phyloP scores from a whole-genome alignment of 1,140 invertebrate species.

The Ceratitis capitata region DNA sequence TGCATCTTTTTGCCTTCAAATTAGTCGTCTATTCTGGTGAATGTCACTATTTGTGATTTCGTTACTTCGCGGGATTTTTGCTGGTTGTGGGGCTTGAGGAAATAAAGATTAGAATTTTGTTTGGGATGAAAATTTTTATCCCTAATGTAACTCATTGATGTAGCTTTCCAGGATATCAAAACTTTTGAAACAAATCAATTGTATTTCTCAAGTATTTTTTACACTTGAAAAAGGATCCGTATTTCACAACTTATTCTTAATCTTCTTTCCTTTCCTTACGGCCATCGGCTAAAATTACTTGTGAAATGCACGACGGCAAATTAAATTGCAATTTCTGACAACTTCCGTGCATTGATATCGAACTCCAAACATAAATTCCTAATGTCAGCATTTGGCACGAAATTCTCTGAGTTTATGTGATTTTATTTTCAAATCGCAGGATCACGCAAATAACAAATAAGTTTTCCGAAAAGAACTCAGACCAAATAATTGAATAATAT shows the following conservation, averaged over 20 bases:
- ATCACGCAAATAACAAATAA: conserved; percentile 23
- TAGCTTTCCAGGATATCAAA: no score
- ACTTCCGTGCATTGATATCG: not conserved
- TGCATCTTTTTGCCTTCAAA: no score
- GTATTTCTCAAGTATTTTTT: not conserved
- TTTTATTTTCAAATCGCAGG: not conserved
- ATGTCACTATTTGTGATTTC: no score
- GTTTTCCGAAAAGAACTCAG: not conserved
- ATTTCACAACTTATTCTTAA: not conserved
- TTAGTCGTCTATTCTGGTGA: no score
- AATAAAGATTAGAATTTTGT: no score
- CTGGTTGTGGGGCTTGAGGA: no score
- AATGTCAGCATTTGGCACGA: not conserved
- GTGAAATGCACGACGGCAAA: not conserved
- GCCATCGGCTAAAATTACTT: not conserved
- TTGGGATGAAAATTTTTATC: no score
- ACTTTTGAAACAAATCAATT: not conserved
- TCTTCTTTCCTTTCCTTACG: not conserved
- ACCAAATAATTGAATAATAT: not conserved
- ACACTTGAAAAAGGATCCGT: not conserved
- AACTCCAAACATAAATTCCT: not conserved
- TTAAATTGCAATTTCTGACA: not conserved
- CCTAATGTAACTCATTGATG: no score
- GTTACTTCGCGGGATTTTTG: no score
- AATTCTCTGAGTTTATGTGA: not conserved